Conservation (phyloP, 2,113 vertebrate genomes). For the Phoxinus phoxinus region DNA sequence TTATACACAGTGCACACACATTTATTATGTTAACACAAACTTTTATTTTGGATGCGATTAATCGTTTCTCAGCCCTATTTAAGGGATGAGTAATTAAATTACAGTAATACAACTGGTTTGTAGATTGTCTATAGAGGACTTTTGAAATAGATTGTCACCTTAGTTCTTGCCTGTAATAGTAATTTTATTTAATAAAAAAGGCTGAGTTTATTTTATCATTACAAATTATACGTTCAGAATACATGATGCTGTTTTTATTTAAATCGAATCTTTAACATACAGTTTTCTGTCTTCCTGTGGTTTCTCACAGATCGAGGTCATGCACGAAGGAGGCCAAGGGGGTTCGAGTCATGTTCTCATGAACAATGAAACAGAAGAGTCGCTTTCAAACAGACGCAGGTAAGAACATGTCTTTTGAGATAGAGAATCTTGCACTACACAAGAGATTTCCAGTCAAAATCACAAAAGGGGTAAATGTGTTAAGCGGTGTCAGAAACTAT, state of each 20-base stretch:
- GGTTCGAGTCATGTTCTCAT: conserved; percentile 79
- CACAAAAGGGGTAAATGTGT: neutral
- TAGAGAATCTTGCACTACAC: neutral
- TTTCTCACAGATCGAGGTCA: conserved; percentile 86
- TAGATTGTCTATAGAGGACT: too few species aligned
- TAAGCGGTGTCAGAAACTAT: neutral
- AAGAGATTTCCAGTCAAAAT: neutral
- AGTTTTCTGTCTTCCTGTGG: neutral
- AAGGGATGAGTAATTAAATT: too few species aligned
- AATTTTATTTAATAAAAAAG: too few species aligned
- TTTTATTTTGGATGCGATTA: too few species aligned
- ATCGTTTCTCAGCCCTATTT: too few species aligned
- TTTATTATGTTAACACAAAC: too few species aligned
- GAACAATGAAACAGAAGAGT: conserved; percentile 82
- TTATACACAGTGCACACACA: too few species aligned
- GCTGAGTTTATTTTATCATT: neutral
- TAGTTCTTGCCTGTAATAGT: too few species aligned
- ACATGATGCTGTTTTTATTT: neutral
- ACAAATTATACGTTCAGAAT: neutral
- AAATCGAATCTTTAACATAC: neutral
- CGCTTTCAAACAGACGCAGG: conserved; percentile 84
- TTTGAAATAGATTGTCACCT: too few species aligned
- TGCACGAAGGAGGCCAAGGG: conserved; percentile 86
- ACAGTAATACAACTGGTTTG: too few species aligned
- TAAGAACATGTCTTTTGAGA: conserved; percentile 67